phyloP scores from a whole-genome alignment of 1,140 invertebrate genomes.

The Physella acuta region DNA sequence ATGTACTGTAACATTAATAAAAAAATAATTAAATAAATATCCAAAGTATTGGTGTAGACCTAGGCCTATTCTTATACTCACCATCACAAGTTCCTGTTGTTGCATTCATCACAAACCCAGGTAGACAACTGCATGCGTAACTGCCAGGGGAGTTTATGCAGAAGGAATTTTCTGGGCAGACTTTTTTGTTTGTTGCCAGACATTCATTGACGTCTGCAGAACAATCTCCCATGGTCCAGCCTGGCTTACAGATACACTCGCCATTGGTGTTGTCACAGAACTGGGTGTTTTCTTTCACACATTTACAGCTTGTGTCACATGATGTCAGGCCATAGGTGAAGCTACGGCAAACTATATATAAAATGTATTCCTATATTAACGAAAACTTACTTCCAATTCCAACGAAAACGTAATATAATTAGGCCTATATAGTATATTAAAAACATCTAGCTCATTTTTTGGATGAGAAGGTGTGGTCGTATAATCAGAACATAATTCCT shows the following conservation, averaged over 20 bases:
- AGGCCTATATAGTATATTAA: too few species aligned
- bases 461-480: too few species aligned
- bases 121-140: background rate
- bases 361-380: background rate
- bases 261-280: conserved; percentile 13
- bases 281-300: background rate
- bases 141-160: background rate
- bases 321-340: background rate
- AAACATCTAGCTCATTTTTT: too few species aligned
- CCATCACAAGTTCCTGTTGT: background rate
- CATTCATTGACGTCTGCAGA: conserved; percentile 12
- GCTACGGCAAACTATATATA: background rate
- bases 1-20: too few species aligned
- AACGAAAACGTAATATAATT: too few species aligned
- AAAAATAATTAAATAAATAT: too few species aligned
- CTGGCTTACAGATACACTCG: conserved; percentile 8
- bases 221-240: background rate
- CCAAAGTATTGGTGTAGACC: too few species aligned
- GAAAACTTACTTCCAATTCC: background rate
- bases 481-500: too few species aligned
- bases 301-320: background rate
- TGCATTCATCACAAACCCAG: background rate
- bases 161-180: background rate
- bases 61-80: background rate
- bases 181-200: too few species aligned